Evolutionary conservation across 2,888 invertebrate genomes (phyloP), one percentile per base, ranked within the genome.

Genomic region (Orthosia gothica): DNA sequence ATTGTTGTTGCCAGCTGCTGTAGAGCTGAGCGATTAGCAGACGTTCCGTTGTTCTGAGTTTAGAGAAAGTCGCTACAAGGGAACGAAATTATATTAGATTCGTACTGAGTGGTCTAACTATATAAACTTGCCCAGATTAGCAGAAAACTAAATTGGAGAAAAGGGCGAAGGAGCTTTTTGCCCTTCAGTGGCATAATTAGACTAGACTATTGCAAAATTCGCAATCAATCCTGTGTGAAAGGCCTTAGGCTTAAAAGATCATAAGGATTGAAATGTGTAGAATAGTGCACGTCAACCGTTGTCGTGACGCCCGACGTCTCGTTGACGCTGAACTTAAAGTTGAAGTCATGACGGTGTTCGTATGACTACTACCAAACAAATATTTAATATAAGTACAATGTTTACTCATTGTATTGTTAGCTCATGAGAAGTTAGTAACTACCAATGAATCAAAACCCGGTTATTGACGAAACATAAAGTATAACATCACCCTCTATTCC

Each of bases 1-100:
- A 74, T 83, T 79, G 49, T 74, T 74, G 70, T 63, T 59, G 16
- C 64, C 23, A 63, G 50, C 79, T 71, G 61, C 62, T 81, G 70
- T 16, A 55, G 72, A 77, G 61, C 62, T 81, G 70, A 13, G 58
- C 40, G 7, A 58, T 58, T 57, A 71, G 54, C 47, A n/a, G 20
- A 40, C 40, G 20, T 20, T 52, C 47, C 18, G 11, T 59, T 59
- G 52, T 23, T 7, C 23, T 18, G 0, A 66, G 47, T 9, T 59
- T 58, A 13, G 11, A 18, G 20, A 49, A 64, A 61, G 18, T 40
- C 7, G 49, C 23, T 63, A 15, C 76, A 20, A 11, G 15, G 9
- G 18, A 47, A 55, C 15, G 3, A 23, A 47, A 12, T 18, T 32
- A 40, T 4, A 40, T 15, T 5, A 12, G 47, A 23, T 59, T 52